Evolutionary conservation across 2,888 invertebrate genomes (phyloP), one percentile per base, ranked within the genome.

Genomic region (Acanthococcus lagerstroemiae): DNA sequence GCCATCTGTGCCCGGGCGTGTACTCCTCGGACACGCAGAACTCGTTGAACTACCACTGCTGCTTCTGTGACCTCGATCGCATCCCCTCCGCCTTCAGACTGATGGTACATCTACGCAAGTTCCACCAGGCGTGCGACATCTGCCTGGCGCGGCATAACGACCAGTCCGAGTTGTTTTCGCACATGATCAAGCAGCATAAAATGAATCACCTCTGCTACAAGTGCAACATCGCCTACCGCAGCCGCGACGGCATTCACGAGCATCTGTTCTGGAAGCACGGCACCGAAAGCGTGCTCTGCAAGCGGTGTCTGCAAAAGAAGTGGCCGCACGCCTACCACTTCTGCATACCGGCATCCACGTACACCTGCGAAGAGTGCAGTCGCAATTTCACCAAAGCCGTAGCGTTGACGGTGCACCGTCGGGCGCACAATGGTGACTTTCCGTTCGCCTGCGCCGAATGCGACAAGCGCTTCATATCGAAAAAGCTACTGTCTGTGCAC

Each of bases 241-340:
- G 90, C 76, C 90, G 90, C 75, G 86, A 86, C 65, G 90, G 91
- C 73, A 92, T 91, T 67, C 89, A 88, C 17, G 89, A 90, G 74
- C 92, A 93, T 78, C 78, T 92, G 66, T 91, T 90, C 75, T 92
- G 92, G 91, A 93, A 92, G 76, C 92, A 93, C 76, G 91, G 91
- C 22, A 91, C 91, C 2, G 90, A 92, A 74, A 90, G 90, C 77
- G 86, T 88, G 2, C 77, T 85, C 37, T 92, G 92, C 74, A 90
- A 90, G 75, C 85, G 82, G 73, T 92, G 92, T 75, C 76, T 90
- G 60, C 90, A 91, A 73, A 92, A 91, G 74, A 90, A 90, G 72
- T 92, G 92, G 92, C 90, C 90, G 0, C 90, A 92, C 76, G 87
- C 91, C 5, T 92, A 91, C 78, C 92, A 92, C 75, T 92, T 92